Evolutionary conservation across 2,888 invertebrate genomes (phyloP).

Genomic region (Rhabditophanes sp.): DNA sequence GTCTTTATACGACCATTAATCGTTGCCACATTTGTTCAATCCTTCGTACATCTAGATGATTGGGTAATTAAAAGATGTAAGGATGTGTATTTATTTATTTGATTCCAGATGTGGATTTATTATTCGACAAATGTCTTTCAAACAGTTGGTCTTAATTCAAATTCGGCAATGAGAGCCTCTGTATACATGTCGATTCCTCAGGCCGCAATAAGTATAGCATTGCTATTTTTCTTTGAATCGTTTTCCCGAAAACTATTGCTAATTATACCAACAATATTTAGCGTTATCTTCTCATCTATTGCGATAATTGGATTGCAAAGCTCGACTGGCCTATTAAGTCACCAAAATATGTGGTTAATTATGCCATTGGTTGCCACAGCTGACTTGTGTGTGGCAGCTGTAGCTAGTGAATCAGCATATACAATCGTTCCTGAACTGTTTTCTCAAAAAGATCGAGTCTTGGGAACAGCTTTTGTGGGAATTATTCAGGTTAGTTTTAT

Average conservation of each 20-base stretch:
- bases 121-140: slow-evolving; percentile 38
- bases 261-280: slow-evolving; percentile 23
- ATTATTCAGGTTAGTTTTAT: slow-evolving; percentile 21
- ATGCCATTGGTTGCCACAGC: slow-evolving; percentile 24
- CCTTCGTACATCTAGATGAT: slow-evolving; percentile 35
- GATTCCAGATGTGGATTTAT: slow-evolving; percentile 33
- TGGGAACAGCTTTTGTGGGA: slow-evolving; percentile 34
- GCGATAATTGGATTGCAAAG: slow-evolving; percentile 15
- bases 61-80: slow-evolving; percentile 24
- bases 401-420: slow-evolving; percentile 33
- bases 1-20: slow-evolving; percentile 26
- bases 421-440: slow-evolving; percentile 34
- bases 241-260: slow-evolving; percentile 24
- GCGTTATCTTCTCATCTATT: slow-evolving; percentile 18
- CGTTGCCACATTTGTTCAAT: slow-evolving; percentile 24
- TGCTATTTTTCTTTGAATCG: slow-evolving; percentile 22
- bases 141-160: slow-evolving; percentile 18
- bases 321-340: too few species aligned
- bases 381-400: slow-evolving; percentile 31
- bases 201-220: slow-evolving; percentile 20
- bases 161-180: slow-evolving; percentile 22
- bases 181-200: slow-evolving; percentile 24
- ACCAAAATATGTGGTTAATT: too few species aligned
- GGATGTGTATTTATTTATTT: slow-evolving; percentile 4
- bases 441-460: slow-evolving; percentile 25